These are phyloP conservation scores for Thunnus maccoyii DNA, from an alignment of 2,113 vertebrate genomes.

Conservation along the genomic window DNA sequence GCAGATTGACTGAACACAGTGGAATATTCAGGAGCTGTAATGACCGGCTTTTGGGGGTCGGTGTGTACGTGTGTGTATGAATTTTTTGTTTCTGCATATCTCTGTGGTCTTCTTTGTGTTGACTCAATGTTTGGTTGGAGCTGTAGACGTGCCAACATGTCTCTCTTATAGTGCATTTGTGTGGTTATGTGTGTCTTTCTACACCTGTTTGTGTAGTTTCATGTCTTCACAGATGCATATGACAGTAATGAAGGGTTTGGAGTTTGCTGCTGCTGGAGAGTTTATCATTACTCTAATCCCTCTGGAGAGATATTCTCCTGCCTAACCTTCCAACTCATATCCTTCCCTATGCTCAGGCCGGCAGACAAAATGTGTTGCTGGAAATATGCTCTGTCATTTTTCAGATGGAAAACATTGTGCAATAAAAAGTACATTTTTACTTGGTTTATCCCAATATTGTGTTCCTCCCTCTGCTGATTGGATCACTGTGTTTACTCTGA, in stretches of 20 bases:
- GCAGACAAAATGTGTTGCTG: slow-evolving; percentile 53
- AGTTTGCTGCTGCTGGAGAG: slow-evolving; percentile 60
- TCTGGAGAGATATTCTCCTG: slow-evolving; percentile 53
- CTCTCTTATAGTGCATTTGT: neutral
- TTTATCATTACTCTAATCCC: slow-evolving; percentile 71
- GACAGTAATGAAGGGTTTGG: slow-evolving; percentile 70
- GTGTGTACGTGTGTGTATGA: neutral
- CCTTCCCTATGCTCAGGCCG: slow-evolving; percentile 14
- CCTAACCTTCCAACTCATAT: slow-evolving; percentile 52
- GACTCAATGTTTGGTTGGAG: slow-evolving; percentile 30
- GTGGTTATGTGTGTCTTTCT: slow-evolving; percentile 4
- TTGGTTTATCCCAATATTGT: slow-evolving; percentile 3
- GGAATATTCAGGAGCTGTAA: slow-evolving; percentile 59
- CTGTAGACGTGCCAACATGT: slow-evolving; percentile 11
- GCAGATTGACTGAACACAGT: slow-evolving; percentile 58
- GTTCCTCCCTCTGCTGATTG: slow-evolving; percentile 21
- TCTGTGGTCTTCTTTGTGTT: slow-evolving; percentile 6
- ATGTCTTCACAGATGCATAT: neutral
- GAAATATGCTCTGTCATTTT: slow-evolving; percentile 53
- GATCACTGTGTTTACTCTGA: slow-evolving; percentile 33
- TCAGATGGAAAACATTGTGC: slow-evolving; percentile 45
- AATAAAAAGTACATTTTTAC: slow-evolving; percentile 32
- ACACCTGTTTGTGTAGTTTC: slow-evolving; percentile 49
- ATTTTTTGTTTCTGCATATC: slow-evolving; percentile 16
- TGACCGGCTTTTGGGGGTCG: slow-evolving; percentile 25